Evolutionary conservation across 2,888 invertebrate genomes (phyloP).

Genomic region (Thera britannica): DNA sequence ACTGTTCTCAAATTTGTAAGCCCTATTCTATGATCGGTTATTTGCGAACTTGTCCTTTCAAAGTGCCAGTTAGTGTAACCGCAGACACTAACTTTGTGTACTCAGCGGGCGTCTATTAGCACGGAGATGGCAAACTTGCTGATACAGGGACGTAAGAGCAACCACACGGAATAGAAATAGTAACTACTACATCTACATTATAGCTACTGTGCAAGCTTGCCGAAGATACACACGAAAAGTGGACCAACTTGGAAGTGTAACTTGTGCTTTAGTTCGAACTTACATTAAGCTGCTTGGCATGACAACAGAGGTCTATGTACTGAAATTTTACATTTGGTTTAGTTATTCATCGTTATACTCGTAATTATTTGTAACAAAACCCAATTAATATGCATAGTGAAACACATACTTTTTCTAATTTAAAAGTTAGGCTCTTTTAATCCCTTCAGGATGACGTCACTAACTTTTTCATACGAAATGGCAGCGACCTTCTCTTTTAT

Average conservation of each 20-base stretch:
- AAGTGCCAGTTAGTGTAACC: constrained; percentile 21
- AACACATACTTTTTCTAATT: too few species aligned
- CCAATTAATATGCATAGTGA: too few species aligned
- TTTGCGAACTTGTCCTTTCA: constrained; percentile 16
- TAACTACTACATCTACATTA: not conserved
- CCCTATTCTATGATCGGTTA: constrained; percentile 9
- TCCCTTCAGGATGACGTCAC: too few species aligned
- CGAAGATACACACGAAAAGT: constrained; percentile 8
- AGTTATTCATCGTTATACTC: too few species aligned
- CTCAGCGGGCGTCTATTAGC: constrained; percentile 32
- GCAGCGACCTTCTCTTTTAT: too few species aligned
- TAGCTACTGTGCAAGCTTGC: not conserved
- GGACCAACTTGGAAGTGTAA: constrained; percentile 11
- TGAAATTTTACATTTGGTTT: not conserved
- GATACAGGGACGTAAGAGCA: constrained; percentile 17
- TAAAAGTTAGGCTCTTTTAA: too few species aligned
- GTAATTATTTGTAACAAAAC: too few species aligned
- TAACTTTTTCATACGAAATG: too few species aligned
- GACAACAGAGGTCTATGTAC: not conserved
- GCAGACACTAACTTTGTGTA: constrained; percentile 22
- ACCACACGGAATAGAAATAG: not conserved
- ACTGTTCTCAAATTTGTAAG: constrained; percentile 4
- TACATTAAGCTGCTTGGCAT: not conserved
- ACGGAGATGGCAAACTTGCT: constrained; percentile 28
- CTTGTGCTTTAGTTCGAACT: constrained; percentile 11